Conservation (phyloP, 2,113 vertebrate species). For the Ammodytes marinus region DNA sequence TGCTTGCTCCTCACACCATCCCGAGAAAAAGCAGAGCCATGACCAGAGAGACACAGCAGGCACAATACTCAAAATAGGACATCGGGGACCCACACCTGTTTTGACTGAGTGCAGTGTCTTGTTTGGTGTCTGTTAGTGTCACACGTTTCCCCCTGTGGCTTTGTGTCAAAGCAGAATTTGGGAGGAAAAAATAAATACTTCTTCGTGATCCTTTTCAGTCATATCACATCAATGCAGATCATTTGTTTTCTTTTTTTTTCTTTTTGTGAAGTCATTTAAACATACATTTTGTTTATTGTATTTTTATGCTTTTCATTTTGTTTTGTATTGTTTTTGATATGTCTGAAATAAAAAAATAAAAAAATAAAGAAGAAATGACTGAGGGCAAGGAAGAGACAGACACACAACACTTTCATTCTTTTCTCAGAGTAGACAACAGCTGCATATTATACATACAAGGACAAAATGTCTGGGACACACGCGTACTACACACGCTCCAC, state of each 20-base stretch:
- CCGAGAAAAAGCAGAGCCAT: conserved; percentile 38
- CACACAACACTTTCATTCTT: conserved; percentile 35
- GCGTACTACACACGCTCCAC: not conserved
- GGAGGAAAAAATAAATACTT: not conserved
- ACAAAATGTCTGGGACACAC: conserved; percentile 39
- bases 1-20: conserved; percentile 8
- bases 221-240: too few relatives aligned
- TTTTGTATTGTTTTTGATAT: too few relatives aligned
- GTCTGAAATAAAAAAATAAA: too few relatives aligned
- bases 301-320: too few relatives aligned
- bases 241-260: too few relatives aligned
- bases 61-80: conserved; percentile 40
- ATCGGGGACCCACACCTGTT: conserved; percentile 23
- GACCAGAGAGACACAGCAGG: conserved; percentile 18
- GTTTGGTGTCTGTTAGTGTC: conserved; percentile 55
- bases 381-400: conserved; percentile 30
- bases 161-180: conserved; percentile 30
- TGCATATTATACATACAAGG: conserved; percentile 35
- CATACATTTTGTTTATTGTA: too few relatives aligned
- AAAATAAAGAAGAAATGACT: not conserved
- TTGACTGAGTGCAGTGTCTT: conserved; percentile 65
- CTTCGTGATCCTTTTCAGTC: too few relatives aligned
- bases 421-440: conserved; percentile 37
- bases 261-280: too few relatives aligned
- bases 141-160: conserved; percentile 49